These are phyloP conservation scores for Circaetus cinerascens DNA, from an alignment of 2,113 vertebrate genomes.

Conservation along the genomic window DNA sequence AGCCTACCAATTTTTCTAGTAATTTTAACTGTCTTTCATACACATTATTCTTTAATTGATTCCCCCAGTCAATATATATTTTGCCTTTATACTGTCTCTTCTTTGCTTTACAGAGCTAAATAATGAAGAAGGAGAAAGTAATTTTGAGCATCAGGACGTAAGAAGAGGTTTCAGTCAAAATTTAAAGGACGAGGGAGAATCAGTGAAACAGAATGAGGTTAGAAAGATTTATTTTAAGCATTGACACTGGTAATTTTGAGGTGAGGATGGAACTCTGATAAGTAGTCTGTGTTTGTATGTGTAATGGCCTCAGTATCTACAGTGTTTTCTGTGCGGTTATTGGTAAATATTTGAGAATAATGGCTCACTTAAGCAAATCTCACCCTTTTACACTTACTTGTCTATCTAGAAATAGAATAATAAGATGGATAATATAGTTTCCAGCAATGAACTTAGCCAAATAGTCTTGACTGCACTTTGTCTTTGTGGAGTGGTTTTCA, in stretches of 20 bases:
- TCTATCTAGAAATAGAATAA: not conserved
- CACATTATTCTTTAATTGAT: not conserved
- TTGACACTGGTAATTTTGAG: not conserved
- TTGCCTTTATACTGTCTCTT: not conserved
- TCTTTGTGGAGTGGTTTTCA: not conserved
- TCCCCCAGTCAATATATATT: not conserved
- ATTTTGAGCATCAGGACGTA: not conserved
- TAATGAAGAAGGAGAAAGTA: not conserved
- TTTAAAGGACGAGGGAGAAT: not conserved
- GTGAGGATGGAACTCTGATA: not conserved
- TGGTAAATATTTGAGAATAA: slow-evolving; percentile 3
- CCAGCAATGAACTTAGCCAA: not conserved
- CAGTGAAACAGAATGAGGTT: not conserved
- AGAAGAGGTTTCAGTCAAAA: not conserved
- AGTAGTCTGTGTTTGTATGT: not conserved
- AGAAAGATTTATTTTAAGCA: not conserved
- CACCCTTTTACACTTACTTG: not conserved
- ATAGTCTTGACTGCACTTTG: not conserved
- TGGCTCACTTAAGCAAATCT: not conserved
- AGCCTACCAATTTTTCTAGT: not conserved
- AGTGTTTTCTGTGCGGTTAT: not conserved
- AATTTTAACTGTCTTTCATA: not conserved
- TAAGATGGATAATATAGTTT: not conserved
- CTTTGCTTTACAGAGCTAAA: not conserved
- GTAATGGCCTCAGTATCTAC: not conserved